phyloP scores from a whole-genome alignment of 2,113 vertebrate genomes.

The Lamprotornis superbus region DNA sequence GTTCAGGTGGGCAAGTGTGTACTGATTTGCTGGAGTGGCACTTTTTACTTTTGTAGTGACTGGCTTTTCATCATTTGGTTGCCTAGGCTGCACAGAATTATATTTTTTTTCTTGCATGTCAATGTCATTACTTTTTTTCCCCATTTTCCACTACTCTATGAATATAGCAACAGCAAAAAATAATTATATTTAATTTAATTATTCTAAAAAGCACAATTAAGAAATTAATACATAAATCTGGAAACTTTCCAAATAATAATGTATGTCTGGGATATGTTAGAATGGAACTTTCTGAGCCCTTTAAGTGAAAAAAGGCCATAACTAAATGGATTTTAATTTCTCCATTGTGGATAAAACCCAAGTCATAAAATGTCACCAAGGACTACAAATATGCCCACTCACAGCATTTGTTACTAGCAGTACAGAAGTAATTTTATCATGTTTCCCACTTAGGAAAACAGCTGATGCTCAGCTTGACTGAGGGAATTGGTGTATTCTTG shows the following conservation, averaged over 20 bases:
- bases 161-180: background rate
- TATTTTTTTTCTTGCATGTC: background rate
- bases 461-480: background rate
- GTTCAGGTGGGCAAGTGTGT: background rate
- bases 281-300: background rate
- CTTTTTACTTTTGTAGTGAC: background rate
- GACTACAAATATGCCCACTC: background rate
- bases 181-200: background rate
- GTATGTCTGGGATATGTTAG: background rate
- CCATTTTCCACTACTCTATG: background rate
- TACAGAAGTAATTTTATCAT: background rate
- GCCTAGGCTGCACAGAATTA: background rate
- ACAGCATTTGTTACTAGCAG: background rate
- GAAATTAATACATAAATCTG: background rate
- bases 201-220: background rate
- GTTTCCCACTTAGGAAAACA: background rate
- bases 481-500: background rate
- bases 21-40: background rate
- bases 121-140: background rate
- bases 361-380: background rate
- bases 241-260: background rate
- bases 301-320: background rate
- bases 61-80: background rate
- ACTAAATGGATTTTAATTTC: background rate
- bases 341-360: background rate